Evolutionary conservation across 2,113 vertebrate genomes (phyloP).

Genomic region (Megalops atlanticus): DNA sequence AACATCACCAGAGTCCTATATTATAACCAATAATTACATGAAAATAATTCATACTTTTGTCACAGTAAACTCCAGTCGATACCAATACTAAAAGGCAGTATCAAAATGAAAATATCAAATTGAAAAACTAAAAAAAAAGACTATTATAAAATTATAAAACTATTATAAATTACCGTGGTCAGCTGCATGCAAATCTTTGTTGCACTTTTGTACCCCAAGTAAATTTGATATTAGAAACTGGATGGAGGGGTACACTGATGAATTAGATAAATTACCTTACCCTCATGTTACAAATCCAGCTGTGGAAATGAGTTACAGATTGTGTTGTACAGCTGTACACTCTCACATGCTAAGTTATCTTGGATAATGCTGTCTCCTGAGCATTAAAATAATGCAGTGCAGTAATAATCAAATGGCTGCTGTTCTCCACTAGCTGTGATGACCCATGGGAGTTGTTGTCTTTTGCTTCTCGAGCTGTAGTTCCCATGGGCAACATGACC

Average conservation of each 20-base stretch:
- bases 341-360: neutral
- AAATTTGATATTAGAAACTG: neutral
- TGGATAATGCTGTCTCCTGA: neutral
- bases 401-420: neutral
- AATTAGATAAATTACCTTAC: neutral
- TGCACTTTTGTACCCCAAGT: neutral
- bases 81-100: neutral
- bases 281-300: neutral
- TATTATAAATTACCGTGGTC: too few relatives aligned
- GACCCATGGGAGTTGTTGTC: neutral
- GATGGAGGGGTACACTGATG: neutral
- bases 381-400: neutral
- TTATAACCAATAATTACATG: neutral
- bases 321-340: too few relatives aligned
- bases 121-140: neutral
- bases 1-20: neutral
- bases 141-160: too few relatives aligned
- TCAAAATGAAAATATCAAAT: neutral
- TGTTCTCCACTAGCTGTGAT: neutral
- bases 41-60: neutral
- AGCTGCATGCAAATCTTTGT: too few relatives aligned
- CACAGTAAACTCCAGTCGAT: neutral
- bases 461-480: neutral
- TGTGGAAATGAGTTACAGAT: neutral
- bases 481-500: neutral